Evolutionary conservation across 30 jellyfish, hydroid and myxozoan genomes (phyloP), one percentile per base, ranked within the genome.

Genomic region (Nemopilema nomurai): DNA sequence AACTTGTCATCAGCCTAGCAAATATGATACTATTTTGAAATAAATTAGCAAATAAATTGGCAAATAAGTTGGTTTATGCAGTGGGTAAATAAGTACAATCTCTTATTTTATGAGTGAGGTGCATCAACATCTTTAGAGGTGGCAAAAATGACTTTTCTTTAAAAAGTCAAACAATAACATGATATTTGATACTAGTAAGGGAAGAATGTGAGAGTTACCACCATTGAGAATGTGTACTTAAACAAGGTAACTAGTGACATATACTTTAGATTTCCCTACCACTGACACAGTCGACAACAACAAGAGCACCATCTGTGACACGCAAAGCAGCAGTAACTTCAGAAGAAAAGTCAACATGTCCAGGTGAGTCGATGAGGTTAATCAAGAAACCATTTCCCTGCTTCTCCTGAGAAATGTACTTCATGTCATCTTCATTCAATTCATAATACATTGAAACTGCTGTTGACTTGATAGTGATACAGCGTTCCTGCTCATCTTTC

Each of bases 271-370:
- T 28, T 0, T 67, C 84, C 97, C 26, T 89, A 95, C 99, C 99
- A 77, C 98, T 91, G 85, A 96, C 97, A 89, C 99, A 96, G 84
- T 96, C 99, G 1, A 96, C 99, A 50, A 96, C 99, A 84, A 96
- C 99, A 69, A 96, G 97, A n/a, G 99, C 99, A 51, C 99, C 99
- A 86, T 96, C 99, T 8, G 99, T 96, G 70, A 96, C 99, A 76
- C 99, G 98, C 22, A 96, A 96, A 62, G 99, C 99, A 32, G 99
- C 99, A 27, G 99, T 96, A 0, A 96, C 99, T 83, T 96, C 99
- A 23, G 99, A 96, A 32, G 99, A 96, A 84, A 96, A 96, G 74
- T 96, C 99, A 82, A 96, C 99, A 83, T 96, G 99, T 71, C 99
- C 99, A 0, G 99, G 99, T 27, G 97, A 86, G 72, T 96, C 99